A percentile compares a stretch with the other conserved stretches of the same genome.
Evolutionary conservation across 2,888 invertebrate genomes (phyloP).

Genomic region (Celastrina argiolus): DNA sequence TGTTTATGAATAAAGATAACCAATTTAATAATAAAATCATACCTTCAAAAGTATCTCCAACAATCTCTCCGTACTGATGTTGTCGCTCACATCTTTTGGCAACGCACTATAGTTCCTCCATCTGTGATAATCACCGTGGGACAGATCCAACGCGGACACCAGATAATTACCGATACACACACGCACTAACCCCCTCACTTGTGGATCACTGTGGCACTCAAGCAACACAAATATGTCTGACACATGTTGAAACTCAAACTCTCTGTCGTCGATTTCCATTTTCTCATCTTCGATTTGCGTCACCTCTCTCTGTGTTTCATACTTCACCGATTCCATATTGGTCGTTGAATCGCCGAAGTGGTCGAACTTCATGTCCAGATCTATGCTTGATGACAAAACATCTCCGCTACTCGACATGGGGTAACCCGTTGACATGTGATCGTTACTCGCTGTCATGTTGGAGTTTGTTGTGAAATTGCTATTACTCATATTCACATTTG

Average conservation of each 20-base stretch:
- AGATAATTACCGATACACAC: conserved; percentile 83
- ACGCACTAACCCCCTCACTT: conserved; percentile 85
- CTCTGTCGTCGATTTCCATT: conserved; percentile 41
- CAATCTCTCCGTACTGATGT: conserved; percentile 65
- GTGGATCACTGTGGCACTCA: conserved; percentile 87
- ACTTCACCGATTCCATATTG: conserved; percentile 40
- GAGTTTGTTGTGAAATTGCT: conserved; percentile 69
- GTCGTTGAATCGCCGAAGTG: conserved; percentile 77
- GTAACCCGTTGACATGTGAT: conserved; percentile 58
- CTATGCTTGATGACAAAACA: conserved; percentile 58
- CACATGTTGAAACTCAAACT: conserved; percentile 78
- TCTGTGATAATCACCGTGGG: conserved; percentile 73
- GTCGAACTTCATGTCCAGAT: conserved; percentile 80
- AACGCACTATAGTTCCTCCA: conserved; percentile 63
- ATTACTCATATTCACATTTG: conserved; percentile 63
- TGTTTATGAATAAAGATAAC: too few relatives aligned
- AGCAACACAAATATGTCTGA: conserved; percentile 82
- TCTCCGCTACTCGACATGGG: conserved; percentile 68
- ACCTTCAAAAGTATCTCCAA: conserved; percentile 77
- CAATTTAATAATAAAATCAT: conserved; percentile 31
- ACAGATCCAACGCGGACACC: conserved; percentile 75
- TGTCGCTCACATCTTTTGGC: conserved; percentile 56
- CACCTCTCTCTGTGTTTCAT: conserved; percentile 19
- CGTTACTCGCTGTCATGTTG: conserved; percentile 66
- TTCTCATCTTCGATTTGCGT: conserved; percentile 37